These are phyloP conservation scores for Lingula anatina DNA, from an alignment of 2,888 invertebrate genomes.

Conservation along the genomic window DNA sequence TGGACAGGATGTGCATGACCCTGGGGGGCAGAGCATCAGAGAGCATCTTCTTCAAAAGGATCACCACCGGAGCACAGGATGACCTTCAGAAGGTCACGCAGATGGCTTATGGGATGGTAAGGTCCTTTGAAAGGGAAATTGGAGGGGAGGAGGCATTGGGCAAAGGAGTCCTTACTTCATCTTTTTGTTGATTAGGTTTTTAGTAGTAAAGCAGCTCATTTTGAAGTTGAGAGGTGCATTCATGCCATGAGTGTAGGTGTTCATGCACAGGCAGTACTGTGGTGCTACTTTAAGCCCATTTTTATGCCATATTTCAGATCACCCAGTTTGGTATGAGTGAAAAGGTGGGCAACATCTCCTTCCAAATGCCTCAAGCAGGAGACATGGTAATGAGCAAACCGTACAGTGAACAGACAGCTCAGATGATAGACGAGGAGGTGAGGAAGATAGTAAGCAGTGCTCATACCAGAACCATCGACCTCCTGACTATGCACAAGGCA, in stretches of 20 bases:
- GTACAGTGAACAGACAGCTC: constrained; percentile 93
- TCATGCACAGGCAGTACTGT: no score
- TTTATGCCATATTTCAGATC: constrained; percentile 57
- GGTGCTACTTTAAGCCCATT: no score
- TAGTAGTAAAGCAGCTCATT: no score
- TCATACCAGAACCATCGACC: constrained; percentile 71
- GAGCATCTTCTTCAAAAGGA: constrained; percentile 89
- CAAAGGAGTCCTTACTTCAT: no score
- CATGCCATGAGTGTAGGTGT: no score
- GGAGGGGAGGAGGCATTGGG: background rate
- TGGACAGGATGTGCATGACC: constrained; percentile 99
- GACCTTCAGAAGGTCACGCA: constrained; percentile 97
- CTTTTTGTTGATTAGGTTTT: no score
- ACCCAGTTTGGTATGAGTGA: constrained; percentile 97
- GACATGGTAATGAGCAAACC: constrained; percentile 93
- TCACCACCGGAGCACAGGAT: constrained; percentile 98
- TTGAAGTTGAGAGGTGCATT: no score
- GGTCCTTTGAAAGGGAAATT: background rate
- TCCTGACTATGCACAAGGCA: constrained; percentile 75
- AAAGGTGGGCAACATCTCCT: constrained; percentile 94
- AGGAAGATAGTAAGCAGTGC: constrained; percentile 71
- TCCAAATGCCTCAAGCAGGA: constrained; percentile 88
- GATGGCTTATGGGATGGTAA: constrained; percentile 89
- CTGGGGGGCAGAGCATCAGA: constrained; percentile 97
- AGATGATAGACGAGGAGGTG: constrained; percentile 84